Evolutionary conservation across 2,888 invertebrate species (phyloP).

Genomic region (Lepidonotus clava): DNA sequence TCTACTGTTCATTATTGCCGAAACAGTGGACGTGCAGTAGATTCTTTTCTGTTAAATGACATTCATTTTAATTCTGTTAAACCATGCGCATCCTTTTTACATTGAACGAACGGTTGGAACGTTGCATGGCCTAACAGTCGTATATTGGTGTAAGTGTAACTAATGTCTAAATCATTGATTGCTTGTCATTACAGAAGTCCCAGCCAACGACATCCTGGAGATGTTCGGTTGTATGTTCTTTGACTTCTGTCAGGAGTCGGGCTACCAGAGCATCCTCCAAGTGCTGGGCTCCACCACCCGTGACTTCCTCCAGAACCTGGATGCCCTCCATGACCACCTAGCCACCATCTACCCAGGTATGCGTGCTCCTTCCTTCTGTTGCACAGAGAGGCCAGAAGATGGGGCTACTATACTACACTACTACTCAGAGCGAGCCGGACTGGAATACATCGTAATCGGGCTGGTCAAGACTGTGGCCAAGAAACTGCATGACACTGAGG

Average conservation of each 20-base stretch:
- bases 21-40: too few relatives aligned
- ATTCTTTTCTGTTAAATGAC: too few relatives aligned
- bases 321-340: constrained; percentile 95
- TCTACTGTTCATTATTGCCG: too few relatives aligned
- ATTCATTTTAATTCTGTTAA: too few relatives aligned
- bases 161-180: neutral
- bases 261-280: constrained; percentile 95
- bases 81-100: too few relatives aligned
- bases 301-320: constrained; percentile 96
- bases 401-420: constrained; percentile 95
- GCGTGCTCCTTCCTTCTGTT: constrained; percentile 90
- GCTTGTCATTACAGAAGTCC: constrained; percentile 86
- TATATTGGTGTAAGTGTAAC: neutral
- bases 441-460: constrained; percentile 97
- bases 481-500: constrained; percentile 94
- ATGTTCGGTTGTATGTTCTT: constrained; percentile 96
- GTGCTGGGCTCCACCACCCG: constrained; percentile 95
- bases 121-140: too few relatives aligned
- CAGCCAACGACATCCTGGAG: constrained; percentile 93
- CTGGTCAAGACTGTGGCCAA: constrained; percentile 98
- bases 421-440: constrained; percentile 95
- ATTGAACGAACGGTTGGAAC: too few relatives aligned
- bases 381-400: constrained; percentile 93
- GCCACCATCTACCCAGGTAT: constrained; percentile 93
- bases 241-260: constrained; percentile 97